Evolutionary conservation across 1,140 invertebrate genomes (phyloP).

Genomic region (Pararge aegeria): DNA sequence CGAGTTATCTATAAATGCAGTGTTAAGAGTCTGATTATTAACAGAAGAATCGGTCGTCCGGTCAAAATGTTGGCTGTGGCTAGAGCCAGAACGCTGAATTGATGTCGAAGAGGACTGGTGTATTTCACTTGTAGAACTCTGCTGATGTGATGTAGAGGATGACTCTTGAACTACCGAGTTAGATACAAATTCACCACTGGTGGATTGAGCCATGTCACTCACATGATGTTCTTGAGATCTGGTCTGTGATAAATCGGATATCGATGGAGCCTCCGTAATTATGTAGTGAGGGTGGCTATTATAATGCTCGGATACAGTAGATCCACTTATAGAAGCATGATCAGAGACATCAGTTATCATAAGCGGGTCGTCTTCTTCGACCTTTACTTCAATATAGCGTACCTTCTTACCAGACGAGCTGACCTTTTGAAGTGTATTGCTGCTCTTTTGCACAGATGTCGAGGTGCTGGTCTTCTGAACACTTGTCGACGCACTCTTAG

Average conservation of each 20-base stretch:
- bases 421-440: constrained; percentile 71
- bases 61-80: constrained; percentile 59
- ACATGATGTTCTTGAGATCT: constrained; percentile 62
- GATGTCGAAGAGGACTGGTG: constrained; percentile 68
- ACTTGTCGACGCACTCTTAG: constrained; percentile 67
- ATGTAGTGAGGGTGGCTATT: constrained; percentile 78
- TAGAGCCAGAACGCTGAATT: constrained; percentile 64
- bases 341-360: constrained; percentile 78
- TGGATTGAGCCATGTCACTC: constrained; percentile 70
- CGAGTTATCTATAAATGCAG: constrained; percentile 70
- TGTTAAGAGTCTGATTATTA: constrained; percentile 66
- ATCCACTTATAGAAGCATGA: constrained; percentile 71
- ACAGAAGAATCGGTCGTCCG: constrained; percentile 51
- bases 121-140: constrained; percentile 68
- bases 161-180: constrained; percentile 59
- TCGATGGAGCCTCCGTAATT: constrained; percentile 77
- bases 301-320: constrained; percentile 74
- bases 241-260: constrained; percentile 64
- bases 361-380: constrained; percentile 77
- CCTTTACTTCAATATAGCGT: constrained; percentile 76
- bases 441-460: constrained; percentile 62
- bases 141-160: constrained; percentile 67
- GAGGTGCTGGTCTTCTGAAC: constrained; percentile 68
- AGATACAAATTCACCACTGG: constrained; percentile 71
- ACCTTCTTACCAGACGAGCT: constrained; percentile 76